These are phyloP conservation scores for Noturus placidus DNA, from an alignment of 2,113 vertebrate genomes.

Conservation along the genomic window DNA sequence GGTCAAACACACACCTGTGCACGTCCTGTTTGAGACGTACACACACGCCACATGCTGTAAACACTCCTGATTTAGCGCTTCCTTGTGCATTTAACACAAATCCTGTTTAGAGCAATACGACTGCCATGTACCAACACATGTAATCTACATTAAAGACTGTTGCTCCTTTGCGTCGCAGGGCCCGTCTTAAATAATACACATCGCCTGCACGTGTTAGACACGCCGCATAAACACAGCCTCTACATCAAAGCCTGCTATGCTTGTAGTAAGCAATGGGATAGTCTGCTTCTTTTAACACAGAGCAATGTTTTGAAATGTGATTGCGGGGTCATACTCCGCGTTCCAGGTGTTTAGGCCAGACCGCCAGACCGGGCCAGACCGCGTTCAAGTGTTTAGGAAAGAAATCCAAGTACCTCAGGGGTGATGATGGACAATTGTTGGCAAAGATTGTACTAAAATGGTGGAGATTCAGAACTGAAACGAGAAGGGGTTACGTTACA, in stretches of 20 bases:
- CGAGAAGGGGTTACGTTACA: background rate
- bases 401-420: background rate
- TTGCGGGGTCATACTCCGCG: constrained; percentile 32
- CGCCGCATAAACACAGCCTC: constrained; percentile 29
- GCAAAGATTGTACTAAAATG: background rate
- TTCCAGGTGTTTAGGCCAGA: too few relatives aligned
- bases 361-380: constrained; percentile 41
- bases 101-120: constrained; percentile 56
- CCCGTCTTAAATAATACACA: constrained; percentile 17
- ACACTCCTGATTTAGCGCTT: constrained; percentile 60
- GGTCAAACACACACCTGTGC: background rate
- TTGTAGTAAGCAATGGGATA: constrained; percentile 10
- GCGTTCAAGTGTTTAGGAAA: constrained; percentile 47
- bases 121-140: constrained; percentile 57
- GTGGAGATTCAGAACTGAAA: background rate
- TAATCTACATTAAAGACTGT: constrained; percentile 37
- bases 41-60: constrained; percentile 49
- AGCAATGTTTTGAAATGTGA: constrained; percentile 58
- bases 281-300: constrained; percentile 39
- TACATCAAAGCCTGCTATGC: constrained; percentile 36
- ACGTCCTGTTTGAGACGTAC: constrained; percentile 32
- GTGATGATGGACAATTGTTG: background rate
- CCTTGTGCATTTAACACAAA: constrained; percentile 56
- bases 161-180: constrained; percentile 44
- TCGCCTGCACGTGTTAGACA: background rate